These are phyloP conservation scores for Lycorma delicatula DNA, from an alignment of 1,140 invertebrate genomes.

Conservation along the genomic window DNA sequence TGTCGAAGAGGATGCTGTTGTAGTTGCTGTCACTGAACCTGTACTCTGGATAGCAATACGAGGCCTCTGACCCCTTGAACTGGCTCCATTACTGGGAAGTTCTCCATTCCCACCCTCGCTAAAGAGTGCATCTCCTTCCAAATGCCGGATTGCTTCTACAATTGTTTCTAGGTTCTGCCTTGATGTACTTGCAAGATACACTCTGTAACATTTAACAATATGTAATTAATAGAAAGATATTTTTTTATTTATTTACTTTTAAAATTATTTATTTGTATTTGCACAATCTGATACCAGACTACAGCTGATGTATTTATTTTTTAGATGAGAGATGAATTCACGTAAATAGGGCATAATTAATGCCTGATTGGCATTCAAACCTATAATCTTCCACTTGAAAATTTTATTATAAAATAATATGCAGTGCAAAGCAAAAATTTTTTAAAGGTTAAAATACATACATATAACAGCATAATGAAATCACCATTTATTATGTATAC, in stretches of 20 bases:
- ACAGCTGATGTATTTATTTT: background rate
- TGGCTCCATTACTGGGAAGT: background rate
- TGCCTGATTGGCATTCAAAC: no score
- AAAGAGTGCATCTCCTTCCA: slow-evolving; percentile 61
- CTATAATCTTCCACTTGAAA: no score
- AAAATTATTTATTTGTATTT: background rate
- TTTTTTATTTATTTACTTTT: no score
- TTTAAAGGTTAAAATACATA: no score
- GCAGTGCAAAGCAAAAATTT: no score
- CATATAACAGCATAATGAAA: no score
- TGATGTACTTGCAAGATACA: slow-evolving; percentile 70
- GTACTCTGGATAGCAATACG: slow-evolving; percentile 26
- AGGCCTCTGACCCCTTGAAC: slow-evolving; percentile 31
- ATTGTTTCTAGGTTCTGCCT: slow-evolving; percentile 94
- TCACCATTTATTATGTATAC: no score
- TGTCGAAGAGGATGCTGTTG: background rate
- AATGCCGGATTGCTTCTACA: slow-evolving; percentile 91
- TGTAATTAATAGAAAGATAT: slow-evolving; percentile 15
- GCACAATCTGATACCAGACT: background rate
- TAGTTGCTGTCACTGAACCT: slow-evolving; percentile 1
- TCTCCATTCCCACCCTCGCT: slow-evolving; percentile 5
- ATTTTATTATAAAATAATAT: no score
- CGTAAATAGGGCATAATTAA: no score
- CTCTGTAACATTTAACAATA: slow-evolving; percentile 34
- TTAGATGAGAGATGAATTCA: no score